Base-by-base conservation (phyloP, 53 echinoderm and acorn worm species). In the Henricia sp. region DNA sequence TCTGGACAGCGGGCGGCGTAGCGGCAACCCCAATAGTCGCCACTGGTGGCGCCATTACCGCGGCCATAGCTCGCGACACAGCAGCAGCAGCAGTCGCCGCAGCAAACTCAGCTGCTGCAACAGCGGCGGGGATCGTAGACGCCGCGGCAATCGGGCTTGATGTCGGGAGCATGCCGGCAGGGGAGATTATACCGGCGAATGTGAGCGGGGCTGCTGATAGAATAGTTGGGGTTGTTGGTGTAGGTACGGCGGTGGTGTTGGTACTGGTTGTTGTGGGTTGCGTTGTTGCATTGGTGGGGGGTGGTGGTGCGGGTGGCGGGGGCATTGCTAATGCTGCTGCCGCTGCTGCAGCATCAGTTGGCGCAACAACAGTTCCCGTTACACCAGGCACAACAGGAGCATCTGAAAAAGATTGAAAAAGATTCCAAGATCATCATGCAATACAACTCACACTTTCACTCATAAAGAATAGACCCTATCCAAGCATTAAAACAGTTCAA, bases 61-160 rank as follows among this genome's bases (percentile, higher is more conserved):
- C 53, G 50, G 86, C 66, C 54, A 27, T 60, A 6, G 84, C n/a
- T n/a, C n/a, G n/a, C n/a, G n/a, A 16, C 14, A 68, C 53, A 4
- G 74, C 83, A 3, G 53, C 58, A 16, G 70, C 82, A 42, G 53
- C 41, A 30, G 82, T 70, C 20, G 52, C 67, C 1, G 60, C 54
- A 14, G 83, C 40, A 72, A 26, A 71, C 8, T 38, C 67, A n/a
- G 74, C 51, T 28, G 80, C 38, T 43, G 85, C 85, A 1, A 63
- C 66, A 14, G 78, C 62, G 25, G 82, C 72, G 13, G 72, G 67
- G 2, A 53, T 37, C 33, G 91, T 72, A 51, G 52, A 67, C 1
- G 84, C 88, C n/a, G 84, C 64, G 16, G 84, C 69, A 14, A 74
- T 86, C 54, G 67, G 75, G 29, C 67, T 74, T 42, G 67, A 24